These are phyloP conservation scores for Paradoxurus hermaphroditus DNA, from an alignment of 2,113 vertebrate species.

Conservation along the genomic window DNA sequence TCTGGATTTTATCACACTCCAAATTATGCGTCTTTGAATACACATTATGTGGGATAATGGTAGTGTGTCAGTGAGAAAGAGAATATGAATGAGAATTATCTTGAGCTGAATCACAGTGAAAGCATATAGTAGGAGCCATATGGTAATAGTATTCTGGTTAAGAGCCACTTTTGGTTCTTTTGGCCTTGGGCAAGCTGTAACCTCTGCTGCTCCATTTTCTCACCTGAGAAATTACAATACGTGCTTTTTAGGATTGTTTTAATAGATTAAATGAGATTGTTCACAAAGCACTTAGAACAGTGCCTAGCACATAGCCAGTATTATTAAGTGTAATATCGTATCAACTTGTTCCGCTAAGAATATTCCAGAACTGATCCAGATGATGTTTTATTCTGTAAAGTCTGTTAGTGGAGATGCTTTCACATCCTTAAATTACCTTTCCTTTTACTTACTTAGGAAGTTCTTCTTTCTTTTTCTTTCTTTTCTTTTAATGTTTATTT, in stretches of 20 bases:
- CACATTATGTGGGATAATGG: neutral
- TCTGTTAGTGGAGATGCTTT: neutral
- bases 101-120: neutral
- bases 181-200: neutral
- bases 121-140: neutral
- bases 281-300: neutral
- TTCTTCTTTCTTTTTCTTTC: neutral
- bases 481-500: no score
- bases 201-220: neutral
- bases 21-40: neutral
- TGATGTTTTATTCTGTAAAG: neutral
- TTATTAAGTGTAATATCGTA: no score
- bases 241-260: neutral
- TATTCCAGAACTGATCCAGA: neutral
- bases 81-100: neutral
- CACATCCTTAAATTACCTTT: neutral
- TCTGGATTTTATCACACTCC: neutral
- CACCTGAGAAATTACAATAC: neutral
- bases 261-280: constrained; percentile 22
- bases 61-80: neutral
- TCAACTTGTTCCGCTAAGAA: neutral
- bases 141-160: neutral
- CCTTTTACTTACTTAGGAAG: neutral
- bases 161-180: neutral
- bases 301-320: neutral